Evolutionary conservation across 2,888 invertebrate species (phyloP).

Genomic region (Drosophila prolongata): DNA sequence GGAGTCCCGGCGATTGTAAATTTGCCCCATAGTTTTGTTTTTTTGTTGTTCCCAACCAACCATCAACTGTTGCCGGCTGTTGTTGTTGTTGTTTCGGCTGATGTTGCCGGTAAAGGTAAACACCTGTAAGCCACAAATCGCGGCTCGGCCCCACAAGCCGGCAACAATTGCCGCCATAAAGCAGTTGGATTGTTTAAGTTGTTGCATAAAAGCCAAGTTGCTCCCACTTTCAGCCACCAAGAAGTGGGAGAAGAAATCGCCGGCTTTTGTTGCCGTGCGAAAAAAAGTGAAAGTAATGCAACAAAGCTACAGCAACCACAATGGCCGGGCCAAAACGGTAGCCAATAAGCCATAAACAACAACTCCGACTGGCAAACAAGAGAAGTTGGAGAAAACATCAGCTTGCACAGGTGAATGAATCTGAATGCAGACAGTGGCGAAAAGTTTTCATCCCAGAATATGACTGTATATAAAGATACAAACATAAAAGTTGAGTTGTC

Average conservation of each 20-base stretch:
- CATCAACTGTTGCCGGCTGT: conserved; percentile 26
- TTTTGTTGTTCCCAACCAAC: conserved; percentile 16
- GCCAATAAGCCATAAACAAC: conserved; percentile 67
- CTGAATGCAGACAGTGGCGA: conserved; percentile 50
- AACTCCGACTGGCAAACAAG: conserved; percentile 34
- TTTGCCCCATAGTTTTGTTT: conserved; percentile 40
- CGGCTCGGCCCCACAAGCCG: conserved; percentile 34
- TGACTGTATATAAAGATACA: conserved; percentile 43
- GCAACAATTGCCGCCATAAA: conserved; percentile 49
- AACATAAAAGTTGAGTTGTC: conserved; percentile 46
- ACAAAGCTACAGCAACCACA: conserved; percentile 45
- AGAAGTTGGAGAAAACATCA: conserved; percentile 41
- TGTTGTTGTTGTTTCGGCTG: conserved; percentile 9
- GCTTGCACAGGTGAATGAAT: conserved; percentile 79
- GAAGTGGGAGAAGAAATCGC: conserved; percentile 67
- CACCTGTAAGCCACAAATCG: conserved; percentile 81
- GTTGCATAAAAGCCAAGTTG: conserved; percentile 70
- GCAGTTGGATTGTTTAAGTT: conserved; percentile 73
- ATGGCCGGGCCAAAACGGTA: conserved; percentile 58
- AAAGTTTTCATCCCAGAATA: conserved; percentile 17
- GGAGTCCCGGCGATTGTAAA: conserved; percentile 31
- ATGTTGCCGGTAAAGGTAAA: conserved; percentile 61
- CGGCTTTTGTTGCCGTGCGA: conserved; percentile 61
- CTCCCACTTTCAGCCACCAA: conserved; percentile 56
- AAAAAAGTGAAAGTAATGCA: conserved; percentile 76